Evolutionary conservation across 2,113 vertebrate species (phyloP), one percentile per base, ranked within the genome.

Genomic region (Erythrolamprus reginae): DNA sequence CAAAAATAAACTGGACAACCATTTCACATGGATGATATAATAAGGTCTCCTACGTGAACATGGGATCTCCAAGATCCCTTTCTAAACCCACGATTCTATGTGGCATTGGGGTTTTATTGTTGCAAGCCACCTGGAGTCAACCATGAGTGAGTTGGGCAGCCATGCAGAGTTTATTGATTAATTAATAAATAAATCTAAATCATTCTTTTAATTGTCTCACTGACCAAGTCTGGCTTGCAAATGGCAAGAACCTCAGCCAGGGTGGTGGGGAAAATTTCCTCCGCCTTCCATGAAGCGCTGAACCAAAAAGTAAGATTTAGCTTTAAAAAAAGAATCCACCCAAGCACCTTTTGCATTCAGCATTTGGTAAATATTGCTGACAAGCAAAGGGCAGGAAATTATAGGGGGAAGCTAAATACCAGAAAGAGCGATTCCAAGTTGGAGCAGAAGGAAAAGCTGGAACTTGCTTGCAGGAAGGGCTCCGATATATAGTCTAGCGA

Each of bases 341-440:
- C 5, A 85, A 61, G 5, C 3, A 5, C 42, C 12, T 53, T 56
- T 42, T 19, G 8, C 38, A 28, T 21, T 33, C 45, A 12, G 77
- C 47, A 52, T 84, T 90, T 90, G 45, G 82, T 90, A 90, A 86
- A 90, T 65, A 70, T 58, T 86, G 83, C 89, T 90, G 89, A 86
- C 47, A 45, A 90, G 55, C 47, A 3, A 90, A 58, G 51, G 89
- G 56, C 42, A 33, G 83, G 47, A 90, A 90, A 90, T 90, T 85
- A 90, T 65, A 90, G 83, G 56, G 56, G 89, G 28, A 70, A 70
- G 83, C 84, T 90, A 85, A 90, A 61, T 61, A 58, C 82, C 47
- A 85, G 55, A 10, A 51, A 10, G 56, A 86, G 23, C n/a, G 12
- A 42, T 48, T 48, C 33, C n/a, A 33, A 52, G 47, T 85, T 70